Base-by-base conservation (phyloP, 2,888 invertebrate genomes). In the Cataglyphis rosenhaueri region DNA sequence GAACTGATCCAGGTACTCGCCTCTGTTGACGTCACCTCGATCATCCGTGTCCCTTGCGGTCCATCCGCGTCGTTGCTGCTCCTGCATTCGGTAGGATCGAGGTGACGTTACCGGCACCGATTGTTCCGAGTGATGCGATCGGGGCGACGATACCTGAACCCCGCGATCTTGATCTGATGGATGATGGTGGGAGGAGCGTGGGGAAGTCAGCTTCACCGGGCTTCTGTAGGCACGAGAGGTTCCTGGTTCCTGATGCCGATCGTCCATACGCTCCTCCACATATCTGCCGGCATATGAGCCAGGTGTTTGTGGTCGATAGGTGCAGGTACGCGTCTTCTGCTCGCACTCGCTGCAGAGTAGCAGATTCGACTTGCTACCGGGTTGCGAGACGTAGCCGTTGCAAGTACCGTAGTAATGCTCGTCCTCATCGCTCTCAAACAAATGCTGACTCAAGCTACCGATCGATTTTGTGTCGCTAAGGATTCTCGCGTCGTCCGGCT, bases 361-460 rank as follows among this genome's bases (percentile, higher is more conserved):
- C 25, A 94, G 88, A 85, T 94, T 94, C 25, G 94, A 94, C 75
- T 94, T 94, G 90, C 94, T 94, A 35, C 94, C 94, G 1, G 93
- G 93, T 41, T 93, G 93, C 0, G 93, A 93, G 44, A 87, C 88
- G 83, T 93, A 94, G 41, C 94, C 94, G 82, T 94, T 94, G 86
- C 94, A 94, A 6, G 93, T 93, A 18, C 94, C 94, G 48, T 87
- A 88, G 78, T 91, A 91, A 84, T 83, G 91, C 90, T 83, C 92
- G 52, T 92, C 92, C 21, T 93, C 93, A 86, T 93, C 93, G 89
- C 93, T 94, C 52, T 94, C 94, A 84, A 94, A 94, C 32, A 94
- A 85, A 61, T 92, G 92, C 83, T 94, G 94, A 71, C 94, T 94
- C 32, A 94, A 90, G 84, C 94, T 94, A 61, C 94, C 94, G 82